Evolutionary conservation across 2,797 vertebrate genomes (phyloP).

Genomic region (Danio albolineatus): DNA sequence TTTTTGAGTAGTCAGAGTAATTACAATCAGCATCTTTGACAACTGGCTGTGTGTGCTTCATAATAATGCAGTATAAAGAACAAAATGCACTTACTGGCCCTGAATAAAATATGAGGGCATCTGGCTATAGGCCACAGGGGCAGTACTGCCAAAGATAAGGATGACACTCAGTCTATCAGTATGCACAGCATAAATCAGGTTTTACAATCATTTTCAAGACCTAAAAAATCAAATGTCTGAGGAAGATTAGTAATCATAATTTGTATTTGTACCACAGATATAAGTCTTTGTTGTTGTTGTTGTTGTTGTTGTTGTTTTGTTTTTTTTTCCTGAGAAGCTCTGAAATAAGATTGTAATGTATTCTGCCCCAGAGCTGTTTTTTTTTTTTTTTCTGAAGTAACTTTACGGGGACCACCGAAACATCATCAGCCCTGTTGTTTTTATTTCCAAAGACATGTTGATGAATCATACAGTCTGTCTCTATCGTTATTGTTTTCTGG

Average conservation of each 20-base stretch:
- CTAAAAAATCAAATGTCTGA: neutral
- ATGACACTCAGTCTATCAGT: neutral
- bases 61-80: neutral
- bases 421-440: neutral
- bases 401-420: constrained; percentile 9
- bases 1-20: neutral
- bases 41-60: neutral
- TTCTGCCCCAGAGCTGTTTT: constrained; percentile 35
- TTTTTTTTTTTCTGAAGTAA: constrained; percentile 31
- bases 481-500: constrained; percentile 7
- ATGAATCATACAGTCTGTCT: constrained; percentile 28
- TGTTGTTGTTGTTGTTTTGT: neutral
- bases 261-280: neutral
- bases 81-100: neutral
- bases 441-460: constrained; percentile 21
- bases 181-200: neutral
- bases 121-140: constrained; percentile 8
- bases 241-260: neutral
- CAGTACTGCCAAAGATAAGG: neutral
- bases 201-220: neutral
- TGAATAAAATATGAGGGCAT: constrained; percentile 6
- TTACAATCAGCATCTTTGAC: neutral
- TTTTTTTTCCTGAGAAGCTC: neutral
- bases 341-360: constrained; percentile 32
- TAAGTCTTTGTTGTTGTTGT: neutral